These are phyloP conservation scores for Mus caroli DNA, from an alignment of 2,797 vertebrate species.

Conservation along the genomic window DNA sequence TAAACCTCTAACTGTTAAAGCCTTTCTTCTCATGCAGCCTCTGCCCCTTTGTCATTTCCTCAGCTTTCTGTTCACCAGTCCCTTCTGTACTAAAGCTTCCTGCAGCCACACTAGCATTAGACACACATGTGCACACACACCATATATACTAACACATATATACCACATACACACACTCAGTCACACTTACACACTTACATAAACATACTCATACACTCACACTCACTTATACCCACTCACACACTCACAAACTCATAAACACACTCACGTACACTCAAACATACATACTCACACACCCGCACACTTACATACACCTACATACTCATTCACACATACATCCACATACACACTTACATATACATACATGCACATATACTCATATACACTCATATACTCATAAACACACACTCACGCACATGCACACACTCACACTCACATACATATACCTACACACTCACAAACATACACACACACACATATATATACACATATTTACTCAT, in stretches of 20 bases:
- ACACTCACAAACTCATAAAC: not conserved
- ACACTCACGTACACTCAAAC: not conserved
- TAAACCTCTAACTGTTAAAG: not conserved
- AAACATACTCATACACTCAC: not conserved
- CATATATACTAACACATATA: not conserved
- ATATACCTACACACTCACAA: not conserved
- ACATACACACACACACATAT: not conserved
- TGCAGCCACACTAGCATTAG: not conserved
- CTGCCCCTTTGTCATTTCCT: not conserved
- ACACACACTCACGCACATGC: not conserved
- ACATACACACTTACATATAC: not conserved
- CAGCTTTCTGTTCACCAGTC: not conserved
- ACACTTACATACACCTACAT: not conserved
- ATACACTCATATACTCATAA: not conserved
- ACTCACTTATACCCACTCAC: not conserved
- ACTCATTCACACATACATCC: not conserved
- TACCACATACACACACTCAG: no score
- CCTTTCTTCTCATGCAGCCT: not conserved
- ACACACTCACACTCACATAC: no score
- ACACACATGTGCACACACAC: not conserved
- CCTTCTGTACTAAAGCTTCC: not conserved
- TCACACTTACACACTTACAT: no score
- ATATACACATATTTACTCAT: not conserved
- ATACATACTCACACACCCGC: no score
- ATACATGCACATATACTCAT: not conserved